phyloP scores from a whole-genome alignment of 2,797 vertebrate genomes.

The Agapornis canus region DNA sequence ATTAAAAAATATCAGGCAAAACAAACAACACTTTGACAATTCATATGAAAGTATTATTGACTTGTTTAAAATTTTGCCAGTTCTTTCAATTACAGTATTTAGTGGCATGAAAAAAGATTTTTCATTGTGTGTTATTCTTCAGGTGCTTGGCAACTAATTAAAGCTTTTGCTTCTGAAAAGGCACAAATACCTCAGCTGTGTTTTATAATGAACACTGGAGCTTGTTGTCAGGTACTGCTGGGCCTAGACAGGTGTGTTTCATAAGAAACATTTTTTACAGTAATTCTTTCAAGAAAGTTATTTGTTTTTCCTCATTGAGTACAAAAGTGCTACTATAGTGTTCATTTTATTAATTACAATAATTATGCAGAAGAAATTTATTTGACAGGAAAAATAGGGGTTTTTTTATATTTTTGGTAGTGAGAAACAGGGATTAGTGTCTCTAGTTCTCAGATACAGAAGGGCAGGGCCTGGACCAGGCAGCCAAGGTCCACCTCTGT shows the following conservation, averaged over 20 bases:
- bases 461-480: neutral
- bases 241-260: neutral
- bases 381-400: neutral
- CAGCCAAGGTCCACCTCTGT: neutral
- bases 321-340: neutral
- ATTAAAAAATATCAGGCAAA: neutral
- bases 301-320: neutral
- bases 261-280: neutral
- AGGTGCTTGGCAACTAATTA: neutral
- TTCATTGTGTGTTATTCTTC: neutral
- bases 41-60: neutral
- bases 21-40: neutral
- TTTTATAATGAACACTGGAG: neutral
- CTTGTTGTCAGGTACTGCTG: neutral
- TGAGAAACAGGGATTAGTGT: neutral
- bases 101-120: neutral
- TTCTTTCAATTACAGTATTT: neutral
- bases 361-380: neutral
- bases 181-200: neutral
- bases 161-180: neutral
- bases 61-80: neutral
- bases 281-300: neutral
- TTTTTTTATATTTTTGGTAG: neutral
- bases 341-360: neutral
- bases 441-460: neutral